phyloP scores from a whole-genome alignment of 2,888 invertebrate species.

The Scaptomyza tumidula region DNA sequence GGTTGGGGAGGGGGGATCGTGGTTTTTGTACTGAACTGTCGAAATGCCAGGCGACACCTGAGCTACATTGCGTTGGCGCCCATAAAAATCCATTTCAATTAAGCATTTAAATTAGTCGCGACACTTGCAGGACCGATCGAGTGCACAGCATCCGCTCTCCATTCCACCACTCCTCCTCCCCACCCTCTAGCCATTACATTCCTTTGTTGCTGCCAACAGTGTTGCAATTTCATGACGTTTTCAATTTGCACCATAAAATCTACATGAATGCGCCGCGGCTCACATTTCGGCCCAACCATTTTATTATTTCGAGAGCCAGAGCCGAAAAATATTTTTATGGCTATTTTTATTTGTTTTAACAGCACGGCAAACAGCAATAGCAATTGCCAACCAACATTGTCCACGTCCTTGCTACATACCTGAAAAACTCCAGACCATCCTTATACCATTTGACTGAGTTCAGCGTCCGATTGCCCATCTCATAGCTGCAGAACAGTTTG shows the following conservation, averaged over 20 bases:
- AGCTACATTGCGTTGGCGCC: slow-evolving; percentile 54
- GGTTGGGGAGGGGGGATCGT: neutral
- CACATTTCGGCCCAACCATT: slow-evolving; percentile 45
- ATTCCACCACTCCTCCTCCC: slow-evolving; percentile 4
- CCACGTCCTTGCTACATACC: slow-evolving; percentile 65
- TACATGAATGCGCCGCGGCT: slow-evolving; percentile 71
- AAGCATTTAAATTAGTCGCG: slow-evolving; percentile 82
- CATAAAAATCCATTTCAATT: slow-evolving; percentile 82
- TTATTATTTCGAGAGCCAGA: slow-evolving; percentile 64
- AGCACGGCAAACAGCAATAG: slow-evolving; percentile 7
- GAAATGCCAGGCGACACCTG: slow-evolving; percentile 53
- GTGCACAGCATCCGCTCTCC: slow-evolving; percentile 9
- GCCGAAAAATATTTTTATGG: slow-evolving; percentile 74
- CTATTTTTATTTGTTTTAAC: slow-evolving; percentile 62
- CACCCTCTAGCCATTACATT: slow-evolving; percentile 14
- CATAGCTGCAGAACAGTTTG: slow-evolving; percentile 84
- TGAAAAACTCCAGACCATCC: slow-evolving; percentile 84
- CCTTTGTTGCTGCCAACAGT: slow-evolving; percentile 68
- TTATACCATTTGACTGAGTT: slow-evolving; percentile 85
- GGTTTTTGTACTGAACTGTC: neutral
- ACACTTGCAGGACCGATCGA: slow-evolving; percentile 67
- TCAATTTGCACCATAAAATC: slow-evolving; percentile 79
- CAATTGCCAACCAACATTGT: no score
- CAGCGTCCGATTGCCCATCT: slow-evolving; percentile 84
- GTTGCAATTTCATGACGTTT: slow-evolving; percentile 80